Conservation (phyloP, 2,888 invertebrate genomes). For the Stratiomys singularior region DNA sequence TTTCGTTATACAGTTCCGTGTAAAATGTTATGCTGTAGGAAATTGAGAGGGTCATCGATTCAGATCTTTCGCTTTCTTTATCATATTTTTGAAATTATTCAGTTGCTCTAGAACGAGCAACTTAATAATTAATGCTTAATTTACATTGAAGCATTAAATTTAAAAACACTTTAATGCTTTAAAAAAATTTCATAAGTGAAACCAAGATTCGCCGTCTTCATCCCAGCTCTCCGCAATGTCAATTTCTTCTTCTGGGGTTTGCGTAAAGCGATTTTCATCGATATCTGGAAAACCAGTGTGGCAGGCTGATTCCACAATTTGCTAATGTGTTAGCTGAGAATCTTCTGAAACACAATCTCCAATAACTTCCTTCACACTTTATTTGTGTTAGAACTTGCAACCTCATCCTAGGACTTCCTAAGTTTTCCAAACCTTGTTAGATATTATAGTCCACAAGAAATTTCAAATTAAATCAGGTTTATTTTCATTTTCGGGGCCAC, state of each 20-base stretch:
- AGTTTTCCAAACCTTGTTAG: background rate
- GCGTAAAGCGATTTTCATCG: background rate
- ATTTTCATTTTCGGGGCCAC: background rate
- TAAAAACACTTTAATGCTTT: background rate
- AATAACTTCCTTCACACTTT: background rate
- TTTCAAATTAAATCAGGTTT: background rate
- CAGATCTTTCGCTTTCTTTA: background rate
- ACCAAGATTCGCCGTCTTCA: background rate
- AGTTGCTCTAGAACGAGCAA: background rate
- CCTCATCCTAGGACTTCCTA: background rate
- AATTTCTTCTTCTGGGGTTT: background rate
- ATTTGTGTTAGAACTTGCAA: background rate
- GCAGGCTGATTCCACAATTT: background rate
- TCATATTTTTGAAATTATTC: background rate
- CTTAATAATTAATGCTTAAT: no score
- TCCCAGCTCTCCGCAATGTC: background rate
- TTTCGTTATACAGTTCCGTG: background rate
- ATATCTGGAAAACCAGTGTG: background rate
- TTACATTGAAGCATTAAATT: no score
- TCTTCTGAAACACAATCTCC: no score
- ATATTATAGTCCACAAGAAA: background rate
- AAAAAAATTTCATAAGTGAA: background rate
- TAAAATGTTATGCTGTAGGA: background rate
- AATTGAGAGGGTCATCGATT: background rate
- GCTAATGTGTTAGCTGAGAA: background rate